A percentile compares a stretch with the other conserved stretches of the same genome.
These are phyloP conservation scores for Pimephales promelas DNA, from an alignment of 2,113 vertebrate species.

Conservation along the genomic window DNA sequence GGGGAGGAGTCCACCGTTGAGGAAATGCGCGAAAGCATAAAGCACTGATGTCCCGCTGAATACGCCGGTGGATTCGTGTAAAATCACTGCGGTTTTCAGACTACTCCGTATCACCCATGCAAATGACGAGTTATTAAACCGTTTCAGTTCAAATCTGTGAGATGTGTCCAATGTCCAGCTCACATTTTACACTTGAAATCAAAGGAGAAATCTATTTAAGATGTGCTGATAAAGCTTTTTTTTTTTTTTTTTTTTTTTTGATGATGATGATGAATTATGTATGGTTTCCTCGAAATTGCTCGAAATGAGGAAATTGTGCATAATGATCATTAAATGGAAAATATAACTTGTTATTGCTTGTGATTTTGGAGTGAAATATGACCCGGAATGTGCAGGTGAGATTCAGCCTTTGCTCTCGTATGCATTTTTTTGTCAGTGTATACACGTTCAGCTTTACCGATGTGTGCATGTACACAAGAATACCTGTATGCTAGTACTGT, in stretches of 20 bases:
- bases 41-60: conserved; percentile 15
- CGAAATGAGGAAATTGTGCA: not conserved
- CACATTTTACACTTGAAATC: not conserved
- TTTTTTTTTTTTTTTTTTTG: too few relatives aligned
- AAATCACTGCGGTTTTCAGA: conserved; percentile 27
- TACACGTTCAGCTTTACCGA: conserved; percentile 41
- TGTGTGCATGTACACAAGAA: conserved; percentile 42
- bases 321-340: not conserved
- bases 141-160: conserved; percentile 5
- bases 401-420: conserved; percentile 15
- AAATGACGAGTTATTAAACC: not conserved
- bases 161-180: conserved; percentile 1
- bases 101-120: not conserved
- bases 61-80: not conserved
- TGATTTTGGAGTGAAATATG: conserved; percentile 3
- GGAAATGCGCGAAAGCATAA: not conserved
- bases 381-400: not conserved
- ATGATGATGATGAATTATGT: not conserved
- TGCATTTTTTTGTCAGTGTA: conserved; percentile 29
- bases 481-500: conserved; percentile 13
- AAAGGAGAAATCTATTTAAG: not conserved
- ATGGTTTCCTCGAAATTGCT: not conserved
- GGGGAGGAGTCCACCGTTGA: not conserved
- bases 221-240: not conserved
- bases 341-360: not conserved